Evolutionary conservation across 2,888 invertebrate genomes (phyloP).

Genomic region (Mimas tiliae): DNA sequence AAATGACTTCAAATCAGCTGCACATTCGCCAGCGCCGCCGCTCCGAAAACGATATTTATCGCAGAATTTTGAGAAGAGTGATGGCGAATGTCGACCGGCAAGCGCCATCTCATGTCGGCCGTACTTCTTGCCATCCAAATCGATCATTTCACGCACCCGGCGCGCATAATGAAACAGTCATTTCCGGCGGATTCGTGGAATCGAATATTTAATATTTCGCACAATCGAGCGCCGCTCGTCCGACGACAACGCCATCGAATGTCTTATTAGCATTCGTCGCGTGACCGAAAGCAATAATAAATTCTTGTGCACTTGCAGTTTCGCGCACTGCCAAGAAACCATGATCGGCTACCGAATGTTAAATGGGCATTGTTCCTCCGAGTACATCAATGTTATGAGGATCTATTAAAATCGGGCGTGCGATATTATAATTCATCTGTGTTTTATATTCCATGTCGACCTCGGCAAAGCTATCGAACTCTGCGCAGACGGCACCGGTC

Average conservation of each 20-base stretch:
- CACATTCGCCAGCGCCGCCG: constrained; percentile 40
- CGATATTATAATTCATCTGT: constrained; percentile 22
- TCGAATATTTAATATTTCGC: constrained; percentile 70
- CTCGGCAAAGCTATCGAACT: constrained; percentile 19
- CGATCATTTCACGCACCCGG: constrained; percentile 74
- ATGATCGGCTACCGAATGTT: constrained; percentile 75
- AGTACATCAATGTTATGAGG: constrained; percentile 38
- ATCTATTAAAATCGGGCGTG: constrained; percentile 28
- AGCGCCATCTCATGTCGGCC: constrained; percentile 45
- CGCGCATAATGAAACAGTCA: constrained; percentile 75
- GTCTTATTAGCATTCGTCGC: constrained; percentile 74
- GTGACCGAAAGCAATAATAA: constrained; percentile 71
- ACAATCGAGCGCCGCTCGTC: constrained; percentile 59
- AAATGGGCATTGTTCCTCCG: constrained; percentile 67
- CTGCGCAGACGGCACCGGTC: neutral
- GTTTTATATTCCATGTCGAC: neutral
- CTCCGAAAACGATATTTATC: constrained; percentile 64
- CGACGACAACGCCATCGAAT: constrained; percentile 51
- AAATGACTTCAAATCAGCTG: constrained; percentile 37
- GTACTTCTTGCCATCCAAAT: constrained; percentile 58
- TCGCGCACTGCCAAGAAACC: constrained; percentile 78
- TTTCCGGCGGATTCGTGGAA: constrained; percentile 79
- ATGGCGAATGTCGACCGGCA: constrained; percentile 5
- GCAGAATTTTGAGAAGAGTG: constrained; percentile 56
- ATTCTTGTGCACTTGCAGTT: constrained; percentile 84